phyloP scores from a whole-genome alignment of 2,113 vertebrate genomes.

The Xenopus tropicalis region UCB_Xtro_10.0 CM004446.2:83804001-83804500 shows the following conservation, averaged over 20 bases:
- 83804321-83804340: too few relatives aligned
- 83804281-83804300: neutral
- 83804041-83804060: conserved; percentile 57
- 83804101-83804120: neutral
- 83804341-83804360: too few relatives aligned
- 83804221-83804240: neutral
- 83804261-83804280: neutral
- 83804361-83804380: too few relatives aligned
- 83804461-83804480: too few relatives aligned
- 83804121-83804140: neutral
- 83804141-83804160: neutral
- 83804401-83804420: too few relatives aligned
- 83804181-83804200: neutral
- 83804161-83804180: neutral
- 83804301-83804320: neutral
- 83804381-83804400: too few relatives aligned
- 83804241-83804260: neutral
- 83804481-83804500: too few relatives aligned
- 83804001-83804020: conserved; percentile 55
- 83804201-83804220: too few relatives aligned
- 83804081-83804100: neutral
- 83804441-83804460: too few relatives aligned
- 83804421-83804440: too few relatives aligned
- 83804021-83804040: conserved; percentile 57
- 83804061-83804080: conserved; percentile 31